These are phyloP conservation scores for Drosophila acutilabella DNA, from an alignment of 2,888 invertebrate genomes.

Conservation along the genomic window DNA sequence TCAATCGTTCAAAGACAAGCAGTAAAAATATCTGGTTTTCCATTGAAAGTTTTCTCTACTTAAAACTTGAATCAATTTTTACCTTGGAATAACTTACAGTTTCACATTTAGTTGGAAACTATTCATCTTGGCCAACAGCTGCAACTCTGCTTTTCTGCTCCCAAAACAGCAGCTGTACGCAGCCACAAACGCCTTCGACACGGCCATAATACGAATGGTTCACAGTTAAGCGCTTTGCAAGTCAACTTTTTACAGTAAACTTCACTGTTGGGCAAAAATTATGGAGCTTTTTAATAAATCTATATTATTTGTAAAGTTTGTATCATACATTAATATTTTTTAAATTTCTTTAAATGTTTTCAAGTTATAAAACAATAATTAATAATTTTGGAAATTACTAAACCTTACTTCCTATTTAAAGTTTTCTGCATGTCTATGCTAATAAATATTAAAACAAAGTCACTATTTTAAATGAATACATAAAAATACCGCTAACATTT, in stretches of 20 bases:
- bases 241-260: not conserved
- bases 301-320: too few relatives aligned
- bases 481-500: too few relatives aligned
- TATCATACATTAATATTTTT: too few relatives aligned
- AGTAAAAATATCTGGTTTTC: not conserved
- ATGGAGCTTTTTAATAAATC: too few relatives aligned
- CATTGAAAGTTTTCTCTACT: not conserved
- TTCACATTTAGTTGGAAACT: not conserved
- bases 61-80: not conserved
- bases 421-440: too few relatives aligned
- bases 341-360: too few relatives aligned
- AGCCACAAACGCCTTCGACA: not conserved
- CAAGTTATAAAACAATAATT: too few relatives aligned
- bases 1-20: not conserved
- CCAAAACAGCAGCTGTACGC: too few relatives aligned
- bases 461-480: too few relatives aligned
- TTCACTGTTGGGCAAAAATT: not conserved
- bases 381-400: too few relatives aligned
- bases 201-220: not conserved
- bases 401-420: too few relatives aligned
- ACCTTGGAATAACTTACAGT: not conserved
- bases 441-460: too few relatives aligned
- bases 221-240: not conserved
- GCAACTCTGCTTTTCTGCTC: not conserved
- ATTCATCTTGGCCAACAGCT: conserved; percentile 4